phyloP scores from a whole-genome alignment of 1,140 invertebrate species.

The Acyrthosiphon pisum region DNA sequence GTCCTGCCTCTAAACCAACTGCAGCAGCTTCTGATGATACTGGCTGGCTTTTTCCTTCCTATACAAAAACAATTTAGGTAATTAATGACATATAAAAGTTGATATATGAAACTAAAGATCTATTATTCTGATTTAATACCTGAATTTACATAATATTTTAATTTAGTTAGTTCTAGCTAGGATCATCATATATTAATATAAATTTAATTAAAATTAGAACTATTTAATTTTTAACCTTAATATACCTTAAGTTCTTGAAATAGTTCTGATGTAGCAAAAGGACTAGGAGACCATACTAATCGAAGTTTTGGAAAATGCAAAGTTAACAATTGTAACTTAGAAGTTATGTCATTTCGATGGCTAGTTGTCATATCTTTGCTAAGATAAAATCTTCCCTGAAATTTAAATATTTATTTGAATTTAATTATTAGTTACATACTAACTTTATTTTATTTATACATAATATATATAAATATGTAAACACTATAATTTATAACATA shows the following conservation, averaged over 20 bases:
- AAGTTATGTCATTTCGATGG: constrained; percentile 70
- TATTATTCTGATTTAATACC: not conserved
- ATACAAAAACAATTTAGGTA: constrained; percentile 60
- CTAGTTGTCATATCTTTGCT: constrained; percentile 78
- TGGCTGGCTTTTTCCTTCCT: constrained; percentile 82
- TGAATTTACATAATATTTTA: not conserved
- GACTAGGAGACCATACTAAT: constrained; percentile 94
- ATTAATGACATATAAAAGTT: not conserved
- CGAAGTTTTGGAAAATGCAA: constrained; percentile 92
- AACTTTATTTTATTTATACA: not conserved
- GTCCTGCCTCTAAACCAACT: constrained; percentile 70
- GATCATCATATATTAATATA: not conserved
- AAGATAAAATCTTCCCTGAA: constrained; percentile 79
- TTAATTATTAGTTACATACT: not conserved
- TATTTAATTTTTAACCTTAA: not conserved
- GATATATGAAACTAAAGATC: not conserved
- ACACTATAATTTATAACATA: not conserved
- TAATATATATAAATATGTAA: not conserved
- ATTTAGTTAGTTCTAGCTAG: not conserved
- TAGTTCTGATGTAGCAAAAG: constrained; percentile 92
- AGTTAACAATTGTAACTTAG: constrained; percentile 89
- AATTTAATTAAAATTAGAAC: not conserved
- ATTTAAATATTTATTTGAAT: constrained; percentile 56
- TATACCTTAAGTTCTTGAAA: constrained; percentile 86
- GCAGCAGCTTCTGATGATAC: constrained; percentile 72